Percentiles rank a stretch among this genome's conserved stretches.
phyloP scores from a whole-genome alignment of 2,888 invertebrate genomes.

The Brachynemurus nebulosus region DNA sequence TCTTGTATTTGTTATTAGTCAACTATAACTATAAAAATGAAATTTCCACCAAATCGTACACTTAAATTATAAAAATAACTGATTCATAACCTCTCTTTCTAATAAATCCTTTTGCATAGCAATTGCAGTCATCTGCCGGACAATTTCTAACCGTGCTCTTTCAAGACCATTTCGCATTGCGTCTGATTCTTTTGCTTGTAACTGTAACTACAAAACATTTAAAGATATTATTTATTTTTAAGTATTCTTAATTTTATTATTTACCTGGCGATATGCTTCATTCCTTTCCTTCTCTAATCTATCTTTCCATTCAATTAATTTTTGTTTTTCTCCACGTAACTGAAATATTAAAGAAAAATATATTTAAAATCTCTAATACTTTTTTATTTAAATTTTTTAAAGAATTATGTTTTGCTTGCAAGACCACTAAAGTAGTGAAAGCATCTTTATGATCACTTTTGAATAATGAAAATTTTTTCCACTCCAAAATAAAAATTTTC shows the following conservation, averaged over 20 bases:
- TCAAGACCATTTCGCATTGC: constrained; percentile 39
- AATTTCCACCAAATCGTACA: too few relatives aligned
- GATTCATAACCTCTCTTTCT: constrained; percentile 38
- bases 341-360: too few relatives aligned
- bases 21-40: neutral
- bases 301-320: constrained; percentile 32
- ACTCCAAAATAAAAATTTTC: too few relatives aligned
- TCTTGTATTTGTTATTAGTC: neutral
- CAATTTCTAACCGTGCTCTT: constrained; percentile 41
- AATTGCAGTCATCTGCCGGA: constrained; percentile 42
- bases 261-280: constrained; percentile 34
- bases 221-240: constrained; percentile 6
- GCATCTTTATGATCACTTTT: too few relatives aligned
- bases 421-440: too few relatives aligned
- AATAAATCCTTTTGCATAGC: constrained; percentile 40
- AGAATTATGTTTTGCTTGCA: too few relatives aligned
- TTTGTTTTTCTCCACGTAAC: constrained; percentile 35
- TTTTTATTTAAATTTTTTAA: too few relatives aligned
- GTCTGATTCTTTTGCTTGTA: constrained; percentile 42
- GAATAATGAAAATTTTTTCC: too few relatives aligned
- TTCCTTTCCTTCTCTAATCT: constrained; percentile 34
- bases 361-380: too few relatives aligned
- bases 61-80: neutral
- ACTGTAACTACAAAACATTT: constrained; percentile 33
- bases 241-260: constrained; percentile 12